A percentile compares a stretch with the other conserved stretches of the same genome.
phyloP scores from a whole-genome alignment of 2,113 vertebrate genomes.

The Alosa alosa region DNA sequence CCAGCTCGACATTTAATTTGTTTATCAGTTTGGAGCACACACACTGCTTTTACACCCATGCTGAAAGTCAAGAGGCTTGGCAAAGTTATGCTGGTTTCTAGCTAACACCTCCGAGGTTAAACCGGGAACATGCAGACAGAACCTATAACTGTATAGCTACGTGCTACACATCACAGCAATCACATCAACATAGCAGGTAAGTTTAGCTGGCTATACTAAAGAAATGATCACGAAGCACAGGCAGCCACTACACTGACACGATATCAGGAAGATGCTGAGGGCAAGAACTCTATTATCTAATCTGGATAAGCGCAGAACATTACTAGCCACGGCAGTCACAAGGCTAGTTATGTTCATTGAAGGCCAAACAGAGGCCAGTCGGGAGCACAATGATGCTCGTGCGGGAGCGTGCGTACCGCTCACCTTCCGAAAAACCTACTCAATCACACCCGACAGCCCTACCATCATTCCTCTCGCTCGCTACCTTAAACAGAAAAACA shows the following conservation, averaged over 20 bases:
- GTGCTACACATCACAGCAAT: not conserved
- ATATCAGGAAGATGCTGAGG: not conserved
- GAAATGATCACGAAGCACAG: not conserved
- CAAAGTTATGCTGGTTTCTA: not conserved
- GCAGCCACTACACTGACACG: not conserved
- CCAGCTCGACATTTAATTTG: not conserved
- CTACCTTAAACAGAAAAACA: not conserved
- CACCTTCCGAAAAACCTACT: constrained; percentile 3
- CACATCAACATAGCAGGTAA: not conserved
- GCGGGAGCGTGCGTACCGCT: constrained; percentile 3
- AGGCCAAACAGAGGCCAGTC: constrained; percentile 13
- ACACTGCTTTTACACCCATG: not conserved
- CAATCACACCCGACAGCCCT: constrained; percentile 13
- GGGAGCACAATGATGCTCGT: not conserved
- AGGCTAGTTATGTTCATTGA: not conserved
- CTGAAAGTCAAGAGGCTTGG: not conserved
- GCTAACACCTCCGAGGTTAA: not conserved
- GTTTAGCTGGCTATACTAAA: not conserved
- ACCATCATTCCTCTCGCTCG: not conserved
- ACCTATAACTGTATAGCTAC: not conserved
- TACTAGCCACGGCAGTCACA: constrained; percentile 6
- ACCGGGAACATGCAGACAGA: not conserved
- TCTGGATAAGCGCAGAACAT: constrained; percentile 16
- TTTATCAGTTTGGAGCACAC: not conserved
- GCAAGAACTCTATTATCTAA: not conserved